Conservation (phyloP, 2,888 invertebrate genomes). For the Sinohyriopsis cumingii region DNA sequence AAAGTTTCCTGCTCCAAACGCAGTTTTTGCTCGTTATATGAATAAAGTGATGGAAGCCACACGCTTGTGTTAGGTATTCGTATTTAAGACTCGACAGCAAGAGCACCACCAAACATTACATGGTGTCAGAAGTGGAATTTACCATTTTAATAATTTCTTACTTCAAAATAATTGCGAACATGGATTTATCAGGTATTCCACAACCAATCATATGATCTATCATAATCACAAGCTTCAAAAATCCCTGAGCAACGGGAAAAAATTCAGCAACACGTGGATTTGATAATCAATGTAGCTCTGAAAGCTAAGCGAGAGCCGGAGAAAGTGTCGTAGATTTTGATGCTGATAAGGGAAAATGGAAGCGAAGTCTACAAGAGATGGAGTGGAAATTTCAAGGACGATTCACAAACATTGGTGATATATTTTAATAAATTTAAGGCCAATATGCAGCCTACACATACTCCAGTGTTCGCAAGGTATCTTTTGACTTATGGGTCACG, state of each 20-base stretch:
- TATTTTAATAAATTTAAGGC: slow-evolving; percentile 10
- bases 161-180: not conserved
- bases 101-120: too few species aligned
- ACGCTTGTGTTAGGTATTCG: too few species aligned
- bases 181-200: slow-evolving; percentile 5
- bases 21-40: too few species aligned
- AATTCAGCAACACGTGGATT: slow-evolving; percentile 9
- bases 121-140: too few species aligned
- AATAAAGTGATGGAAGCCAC: too few species aligned
- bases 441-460: slow-evolving; percentile 17
- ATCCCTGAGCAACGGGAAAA: slow-evolving; percentile 13
- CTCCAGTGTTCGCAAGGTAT: slow-evolving; percentile 19
- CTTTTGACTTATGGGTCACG: slow-evolving; percentile 14
- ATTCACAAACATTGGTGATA: slow-evolving; percentile 8
- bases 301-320: slow-evolving; percentile 13
- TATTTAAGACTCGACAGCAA: too few species aligned
- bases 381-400: slow-evolving; percentile 5
- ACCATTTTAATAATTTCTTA: too few species aligned
- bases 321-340: slow-evolving; percentile 9
- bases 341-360: slow-evolving; percentile 20
- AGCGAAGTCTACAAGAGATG: slow-evolving; percentile 4
- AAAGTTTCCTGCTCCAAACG: too few species aligned
- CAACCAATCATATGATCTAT: slow-evolving; percentile 9
- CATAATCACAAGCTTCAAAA: too few species aligned
- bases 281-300: slow-evolving; percentile 20